These are phyloP conservation scores for Nomada flava DNA, from an alignment of 2,888 invertebrate species.

Conservation along the genomic window DNA sequence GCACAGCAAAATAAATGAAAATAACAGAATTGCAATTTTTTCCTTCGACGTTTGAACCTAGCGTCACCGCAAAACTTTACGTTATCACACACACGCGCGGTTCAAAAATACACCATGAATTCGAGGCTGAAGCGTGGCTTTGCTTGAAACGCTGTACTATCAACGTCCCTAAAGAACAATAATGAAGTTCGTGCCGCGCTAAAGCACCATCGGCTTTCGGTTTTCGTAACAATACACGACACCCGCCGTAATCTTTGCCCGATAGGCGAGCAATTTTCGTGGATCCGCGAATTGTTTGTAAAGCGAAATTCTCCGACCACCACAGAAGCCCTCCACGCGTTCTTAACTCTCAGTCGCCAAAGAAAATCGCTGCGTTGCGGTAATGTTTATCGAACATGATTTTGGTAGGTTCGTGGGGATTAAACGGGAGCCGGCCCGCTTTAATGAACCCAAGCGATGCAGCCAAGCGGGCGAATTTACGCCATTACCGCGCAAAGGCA, in stretches of 20 bases:
- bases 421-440: conserved; percentile 76
- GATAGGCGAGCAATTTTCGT: conserved; percentile 75
- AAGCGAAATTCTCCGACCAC: conserved; percentile 63
- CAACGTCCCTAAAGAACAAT: conserved; percentile 40
- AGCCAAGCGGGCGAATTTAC: conserved; percentile 68
- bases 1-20: too few species aligned
- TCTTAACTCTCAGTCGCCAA: conserved; percentile 71
- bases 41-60: too few species aligned
- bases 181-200: conserved; percentile 65
- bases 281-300: conserved; percentile 70
- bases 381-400: conserved; percentile 82
- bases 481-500: conserved; percentile 62
- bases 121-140: conserved; percentile 12
- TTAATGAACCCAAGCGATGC: conserved; percentile 76
- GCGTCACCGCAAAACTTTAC: too few species aligned
- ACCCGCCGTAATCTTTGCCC: conserved; percentile 64
- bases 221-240: conserved; percentile 54
- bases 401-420: conserved; percentile 77
- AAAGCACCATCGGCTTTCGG: conserved; percentile 66
- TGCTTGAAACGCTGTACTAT: conserved; percentile 53
- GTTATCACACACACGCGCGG: too few species aligned
- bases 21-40: too few species aligned
- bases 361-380: conserved; percentile 76
- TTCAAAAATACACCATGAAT: background rate
- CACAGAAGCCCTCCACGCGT: conserved; percentile 36